phyloP scores from a whole-genome alignment of 2,113 vertebrate species.

The Agelaius phoeniceus region DNA sequence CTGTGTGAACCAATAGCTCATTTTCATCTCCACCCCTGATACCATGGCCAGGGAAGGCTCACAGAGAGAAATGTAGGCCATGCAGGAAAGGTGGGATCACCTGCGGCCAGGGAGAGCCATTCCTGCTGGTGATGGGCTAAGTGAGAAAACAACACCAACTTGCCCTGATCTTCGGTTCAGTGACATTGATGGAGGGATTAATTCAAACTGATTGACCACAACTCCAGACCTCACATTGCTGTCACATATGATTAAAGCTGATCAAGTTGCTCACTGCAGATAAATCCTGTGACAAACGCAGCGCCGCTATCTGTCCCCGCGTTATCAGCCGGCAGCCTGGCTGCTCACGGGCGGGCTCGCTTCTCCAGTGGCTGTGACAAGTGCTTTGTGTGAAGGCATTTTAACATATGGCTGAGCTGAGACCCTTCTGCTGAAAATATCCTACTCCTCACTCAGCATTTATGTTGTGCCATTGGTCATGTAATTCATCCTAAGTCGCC shows the following conservation, averaged over 20 bases:
- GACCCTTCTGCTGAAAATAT: not conserved
- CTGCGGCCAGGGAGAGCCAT: not conserved
- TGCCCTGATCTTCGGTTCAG: not conserved
- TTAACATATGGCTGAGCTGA: constrained; percentile 21
- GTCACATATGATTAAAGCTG: constrained; percentile 49
- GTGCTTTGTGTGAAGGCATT: not conserved
- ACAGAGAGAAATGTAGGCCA: not conserved
- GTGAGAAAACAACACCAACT: not conserved
- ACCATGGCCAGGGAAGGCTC: not conserved
- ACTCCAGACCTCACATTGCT: constrained; percentile 12
- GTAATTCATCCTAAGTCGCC: not conserved
- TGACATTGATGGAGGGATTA: constrained; percentile 37
- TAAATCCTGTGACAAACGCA: not conserved
- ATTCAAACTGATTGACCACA: constrained; percentile 57
- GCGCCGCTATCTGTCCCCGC: not conserved
- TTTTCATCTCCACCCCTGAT: not conserved
- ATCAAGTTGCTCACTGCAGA: constrained; percentile 5
- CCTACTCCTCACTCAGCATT: not conserved
- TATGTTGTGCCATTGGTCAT: not conserved
- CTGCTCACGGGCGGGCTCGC: not conserved
- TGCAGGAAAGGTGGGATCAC: not conserved
- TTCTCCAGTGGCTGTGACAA: not conserved
- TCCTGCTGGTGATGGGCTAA: not conserved
- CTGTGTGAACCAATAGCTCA: not conserved
- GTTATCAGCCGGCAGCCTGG: not conserved